Evolutionary conservation across 2,888 invertebrate species (phyloP).

Genomic region (Trichopria drosophilae): DNA sequence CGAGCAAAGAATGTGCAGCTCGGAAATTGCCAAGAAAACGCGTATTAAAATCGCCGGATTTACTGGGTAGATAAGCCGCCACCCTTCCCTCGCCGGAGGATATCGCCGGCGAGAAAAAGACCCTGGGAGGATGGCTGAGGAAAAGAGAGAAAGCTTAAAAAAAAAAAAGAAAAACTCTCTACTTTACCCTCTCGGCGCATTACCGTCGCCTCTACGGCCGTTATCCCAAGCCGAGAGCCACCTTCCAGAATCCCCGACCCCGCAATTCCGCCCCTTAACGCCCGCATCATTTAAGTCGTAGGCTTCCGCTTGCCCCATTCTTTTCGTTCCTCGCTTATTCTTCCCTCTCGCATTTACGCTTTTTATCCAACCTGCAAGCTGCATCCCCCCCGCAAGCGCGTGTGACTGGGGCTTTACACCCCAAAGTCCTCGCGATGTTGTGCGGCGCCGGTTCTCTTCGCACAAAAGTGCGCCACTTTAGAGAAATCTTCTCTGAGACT

Average conservation of each 20-base stretch:
- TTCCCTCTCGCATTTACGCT: constrained; percentile 11
- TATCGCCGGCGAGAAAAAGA: constrained; percentile 1
- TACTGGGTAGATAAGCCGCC: constrained; percentile 63
- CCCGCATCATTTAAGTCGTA: constrained; percentile 49
- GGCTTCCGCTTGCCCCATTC: constrained; percentile 38
- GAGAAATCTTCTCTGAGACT: constrained; percentile 1
- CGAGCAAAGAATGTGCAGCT: constrained; percentile 50
- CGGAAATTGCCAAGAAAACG: constrained; percentile 60
- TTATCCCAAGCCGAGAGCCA: constrained; percentile 51
- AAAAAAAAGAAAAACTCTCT: constrained; percentile 52
- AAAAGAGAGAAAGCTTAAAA: constrained; percentile 24
- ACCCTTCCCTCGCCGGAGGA: constrained; percentile 32
- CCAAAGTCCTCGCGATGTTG: neutral
- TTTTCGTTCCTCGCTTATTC: constrained; percentile 25
- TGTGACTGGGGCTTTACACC: constrained; percentile 6
- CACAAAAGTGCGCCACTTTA: constrained; percentile 4
- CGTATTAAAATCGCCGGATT: constrained; percentile 66
- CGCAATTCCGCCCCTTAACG: constrained; percentile 38
- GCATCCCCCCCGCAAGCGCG: constrained; percentile 7
- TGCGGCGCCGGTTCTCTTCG: neutral
- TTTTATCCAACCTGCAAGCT: constrained; percentile 1
- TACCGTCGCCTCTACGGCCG: constrained; percentile 49
- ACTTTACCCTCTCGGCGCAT: constrained; percentile 48
- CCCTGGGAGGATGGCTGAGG: no score
- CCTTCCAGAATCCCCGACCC: constrained; percentile 34